phyloP scores from a whole-genome alignment of 2,113 vertebrate species.

The Thymallus thymallus region DNA sequence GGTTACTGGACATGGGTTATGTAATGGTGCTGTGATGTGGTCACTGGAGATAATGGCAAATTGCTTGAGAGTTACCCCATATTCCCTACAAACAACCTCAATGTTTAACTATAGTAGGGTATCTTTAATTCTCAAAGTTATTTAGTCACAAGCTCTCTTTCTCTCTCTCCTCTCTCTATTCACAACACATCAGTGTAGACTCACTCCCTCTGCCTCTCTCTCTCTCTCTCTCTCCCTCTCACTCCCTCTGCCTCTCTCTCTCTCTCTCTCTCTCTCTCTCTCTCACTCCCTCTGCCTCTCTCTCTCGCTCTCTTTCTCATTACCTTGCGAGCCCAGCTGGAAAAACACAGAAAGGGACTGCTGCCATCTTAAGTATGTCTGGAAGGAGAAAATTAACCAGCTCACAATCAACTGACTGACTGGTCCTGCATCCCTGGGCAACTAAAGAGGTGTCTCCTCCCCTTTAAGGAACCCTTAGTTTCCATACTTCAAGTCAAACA shows the following conservation, averaged over 20 bases:
- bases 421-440: slow-evolving; percentile 20
- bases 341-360: slow-evolving; percentile 18
- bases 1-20: neutral
- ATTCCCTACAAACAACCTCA: neutral
- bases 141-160: too few species aligned
- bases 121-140: too few species aligned
- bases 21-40: neutral
- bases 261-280: too few species aligned
- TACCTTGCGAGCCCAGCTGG: slow-evolving; percentile 5
- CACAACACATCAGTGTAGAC: too few species aligned
- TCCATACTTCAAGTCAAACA: neutral
- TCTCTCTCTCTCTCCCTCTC: too few species aligned
- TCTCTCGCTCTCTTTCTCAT: neutral
- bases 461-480: slow-evolving; percentile 35
- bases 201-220: too few species aligned
- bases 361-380: slow-evolving; percentile 34
- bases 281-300: too few species aligned
- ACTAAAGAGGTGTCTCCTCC: slow-evolving; percentile 8
- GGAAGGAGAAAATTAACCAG: slow-evolving; percentile 46
- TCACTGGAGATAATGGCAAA: neutral
- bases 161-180: too few species aligned
- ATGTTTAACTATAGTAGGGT: too few species aligned
- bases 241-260: too few species aligned
- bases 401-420: slow-evolving; percentile 39
- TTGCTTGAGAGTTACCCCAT: neutral